Conservation (phyloP, 2,888 invertebrate genomes). For the Cecidostiba fungosa region DNA sequence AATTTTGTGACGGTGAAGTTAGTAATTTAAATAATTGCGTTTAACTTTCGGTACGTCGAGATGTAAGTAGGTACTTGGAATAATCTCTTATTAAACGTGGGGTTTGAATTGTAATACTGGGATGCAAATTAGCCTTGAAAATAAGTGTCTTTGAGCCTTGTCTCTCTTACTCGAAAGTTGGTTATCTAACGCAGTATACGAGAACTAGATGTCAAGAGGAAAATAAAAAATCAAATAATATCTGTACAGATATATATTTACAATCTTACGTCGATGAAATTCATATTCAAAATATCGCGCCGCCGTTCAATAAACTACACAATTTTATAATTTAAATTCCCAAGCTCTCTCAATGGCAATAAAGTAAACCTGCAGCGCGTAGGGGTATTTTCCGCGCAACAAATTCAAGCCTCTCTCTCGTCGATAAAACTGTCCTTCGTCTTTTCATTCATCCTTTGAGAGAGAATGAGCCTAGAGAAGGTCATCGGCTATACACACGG, state of each 20-base stretch:
- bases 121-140: neutral
- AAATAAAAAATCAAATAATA: neutral
- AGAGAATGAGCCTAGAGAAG: neutral
- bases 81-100: conserved; percentile 2
- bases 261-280: neutral
- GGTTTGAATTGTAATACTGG: neutral
- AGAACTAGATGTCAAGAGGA: neutral
- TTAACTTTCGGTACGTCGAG: neutral
- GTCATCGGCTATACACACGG: neutral
- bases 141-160: neutral
- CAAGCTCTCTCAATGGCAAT: neutral
- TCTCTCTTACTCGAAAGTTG: neutral
- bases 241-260: neutral
- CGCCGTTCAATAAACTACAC: neutral
- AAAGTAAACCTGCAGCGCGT: neutral
- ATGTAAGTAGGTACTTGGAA: neutral
- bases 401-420: neutral
- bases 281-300: neutral
- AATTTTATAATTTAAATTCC: neutral
- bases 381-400: conserved; percentile 11
- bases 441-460: conserved; percentile 20
- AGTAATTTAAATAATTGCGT: neutral
- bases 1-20: neutral
- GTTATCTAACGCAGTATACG: neutral
- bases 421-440: neutral